Base-by-base conservation (phyloP, 2,888 invertebrate species). In the Ichneumoninae sp. region DNA sequence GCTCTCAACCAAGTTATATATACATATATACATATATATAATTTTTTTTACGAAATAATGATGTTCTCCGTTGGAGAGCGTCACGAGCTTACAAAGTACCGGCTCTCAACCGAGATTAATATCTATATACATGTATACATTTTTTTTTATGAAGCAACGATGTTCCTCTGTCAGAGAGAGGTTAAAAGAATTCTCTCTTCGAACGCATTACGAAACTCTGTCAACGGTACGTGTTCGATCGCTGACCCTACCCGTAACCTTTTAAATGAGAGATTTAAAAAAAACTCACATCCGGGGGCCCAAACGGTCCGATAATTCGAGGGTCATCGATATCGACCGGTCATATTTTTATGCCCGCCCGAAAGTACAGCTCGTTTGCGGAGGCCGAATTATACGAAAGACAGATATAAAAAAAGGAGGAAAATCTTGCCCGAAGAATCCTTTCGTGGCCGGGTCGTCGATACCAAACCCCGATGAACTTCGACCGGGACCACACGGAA, bases 251-350 rank as follows among this genome's bases (percentile, higher is more conserved):
- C 5, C 44, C 0, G 19, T 54, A 68, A 68, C 33, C 5, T 30
- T 68, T 74, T 52, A 60, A 54, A 65, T n/a, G 5, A 71, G 40
- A 13, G 19, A 54, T 54, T 13, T 52, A 69, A 30, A 19, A 74
- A 30, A 3, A 76, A 65, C 76, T 36, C 44, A 19, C 33, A 40
- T 76, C 65, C 52, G 33, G 65, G 10, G 16, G 16, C 30, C 54
- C 57, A 40, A 50, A 68, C 44, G 52, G 54, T 57, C 60, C 68
- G 71, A 77, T 71, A 77, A 82, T 77, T 77, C 57, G 26, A 60
- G 30, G 54, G 63, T 33, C 36, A 77, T 71, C 57, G 22, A 19
- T 52, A 40, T 65, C 30, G 54, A 54, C 26, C 65, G n/a, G 44
- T 71, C 54, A 22, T 70, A 54, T 65, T 33, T 40, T 63, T 50